These are phyloP conservation scores for Centropus bengalensis DNA, from an alignment of 2,113 vertebrate genomes.

Conservation along the genomic window DNA sequence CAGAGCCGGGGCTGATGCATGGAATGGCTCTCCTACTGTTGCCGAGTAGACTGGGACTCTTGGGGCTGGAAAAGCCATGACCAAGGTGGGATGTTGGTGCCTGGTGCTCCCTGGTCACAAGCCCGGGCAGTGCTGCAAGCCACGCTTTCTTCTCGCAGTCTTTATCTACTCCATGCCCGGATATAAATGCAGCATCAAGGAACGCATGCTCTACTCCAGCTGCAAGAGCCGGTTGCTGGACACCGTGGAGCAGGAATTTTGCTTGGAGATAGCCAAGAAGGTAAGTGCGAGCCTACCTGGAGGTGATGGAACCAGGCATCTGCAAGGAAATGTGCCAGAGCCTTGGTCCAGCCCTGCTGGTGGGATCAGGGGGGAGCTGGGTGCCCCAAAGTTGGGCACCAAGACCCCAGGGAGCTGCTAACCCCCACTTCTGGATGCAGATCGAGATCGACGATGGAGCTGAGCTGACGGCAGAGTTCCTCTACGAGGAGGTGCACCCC, in stretches of 20 bases:
- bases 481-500: conserved; percentile 97
- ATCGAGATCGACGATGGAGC: conserved; percentile 94
- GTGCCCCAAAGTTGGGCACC: not conserved
- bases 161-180: conserved; percentile 99
- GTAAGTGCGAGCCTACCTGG: conserved; percentile 48
- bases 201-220: conserved; percentile 98
- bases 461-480: conserved; percentile 90
- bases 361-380: not conserved
- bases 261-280: conserved; percentile 94
- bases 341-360: not conserved
- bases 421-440: conserved; percentile 38
- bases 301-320: not conserved
- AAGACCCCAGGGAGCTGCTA: not conserved
- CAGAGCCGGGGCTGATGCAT: not conserved
- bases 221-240: conserved; percentile 96
- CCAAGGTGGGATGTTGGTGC: not conserved
- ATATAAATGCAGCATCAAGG: conserved; percentile 97
- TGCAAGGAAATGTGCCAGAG: not conserved
- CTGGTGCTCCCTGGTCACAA: fast-evolving
- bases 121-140: fast-evolving
- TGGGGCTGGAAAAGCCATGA: fast-evolving
- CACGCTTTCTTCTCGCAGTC: conserved; percentile 75
- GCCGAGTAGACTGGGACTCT: not conserved
- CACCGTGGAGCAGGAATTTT: conserved; percentile 91
- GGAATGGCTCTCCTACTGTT: not conserved